Conservation (phyloP, 2,797 vertebrate genomes). For the Salmo trutta region DNA sequence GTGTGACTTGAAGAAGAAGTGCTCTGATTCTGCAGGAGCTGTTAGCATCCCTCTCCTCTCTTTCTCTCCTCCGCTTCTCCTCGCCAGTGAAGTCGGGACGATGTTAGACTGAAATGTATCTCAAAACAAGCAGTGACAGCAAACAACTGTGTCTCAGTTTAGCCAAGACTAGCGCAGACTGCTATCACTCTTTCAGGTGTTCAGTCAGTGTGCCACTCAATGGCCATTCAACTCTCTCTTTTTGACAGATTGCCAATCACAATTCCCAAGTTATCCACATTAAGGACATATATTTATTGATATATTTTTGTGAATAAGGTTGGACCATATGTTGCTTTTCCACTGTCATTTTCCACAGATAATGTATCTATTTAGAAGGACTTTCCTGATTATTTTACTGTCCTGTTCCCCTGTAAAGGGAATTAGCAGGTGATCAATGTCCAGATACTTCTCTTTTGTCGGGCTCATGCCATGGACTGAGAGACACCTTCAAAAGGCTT, state of each 20-base stretch:
- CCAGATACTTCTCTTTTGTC: background rate
- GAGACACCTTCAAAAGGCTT: background rate
- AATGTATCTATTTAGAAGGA: background rate
- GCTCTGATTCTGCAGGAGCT: slow-evolving; percentile 42
- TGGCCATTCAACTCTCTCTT: too few species aligned
- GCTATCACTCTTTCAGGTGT: slow-evolving; percentile 33
- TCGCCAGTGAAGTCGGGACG: slow-evolving; percentile 33
- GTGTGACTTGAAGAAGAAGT: slow-evolving; percentile 45
- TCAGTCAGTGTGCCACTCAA: background rate
- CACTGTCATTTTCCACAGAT: background rate
- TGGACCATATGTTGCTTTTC: background rate
- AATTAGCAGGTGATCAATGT: background rate
- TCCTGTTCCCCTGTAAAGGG: background rate
- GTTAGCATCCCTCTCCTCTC: slow-evolving; percentile 32
- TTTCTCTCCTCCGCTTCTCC: slow-evolving; percentile 16
- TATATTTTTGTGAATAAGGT: background rate
- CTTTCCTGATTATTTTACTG: background rate
- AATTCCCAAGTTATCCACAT: too few species aligned
- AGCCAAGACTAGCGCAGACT: background rate
- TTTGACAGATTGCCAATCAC: too few species aligned
- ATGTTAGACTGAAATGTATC: slow-evolving; percentile 42
- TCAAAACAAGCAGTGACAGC: slow-evolving; percentile 15
- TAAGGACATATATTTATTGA: background rate
- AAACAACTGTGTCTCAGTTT: background rate
- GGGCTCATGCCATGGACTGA: background rate